Conservation (phyloP, 2,888 invertebrate species). For the Plusia festucae region DNA sequence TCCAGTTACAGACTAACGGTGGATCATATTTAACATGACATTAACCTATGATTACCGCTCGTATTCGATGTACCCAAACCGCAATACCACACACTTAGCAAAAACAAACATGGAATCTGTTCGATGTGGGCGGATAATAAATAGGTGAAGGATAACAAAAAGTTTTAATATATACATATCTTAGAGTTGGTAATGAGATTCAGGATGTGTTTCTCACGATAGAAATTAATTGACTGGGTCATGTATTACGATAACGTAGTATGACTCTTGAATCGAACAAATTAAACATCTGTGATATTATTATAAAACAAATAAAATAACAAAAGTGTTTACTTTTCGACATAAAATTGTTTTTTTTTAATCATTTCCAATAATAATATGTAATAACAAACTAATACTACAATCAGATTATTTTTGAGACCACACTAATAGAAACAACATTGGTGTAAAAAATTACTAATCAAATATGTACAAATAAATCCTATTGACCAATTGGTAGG, state of each 20-base stretch:
- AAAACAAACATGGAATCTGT: constrained; percentile 45
- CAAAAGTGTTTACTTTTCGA: too few relatives aligned
- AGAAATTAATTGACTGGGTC: background rate
- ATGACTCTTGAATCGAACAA: too few relatives aligned
- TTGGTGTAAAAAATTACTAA: too few relatives aligned
- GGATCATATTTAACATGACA: constrained; percentile 36
- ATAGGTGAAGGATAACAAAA: constrained; percentile 11
- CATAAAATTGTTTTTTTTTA: too few relatives aligned
- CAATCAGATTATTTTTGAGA: too few relatives aligned
- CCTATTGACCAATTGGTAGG: too few relatives aligned
- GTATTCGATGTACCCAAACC: constrained; percentile 39
- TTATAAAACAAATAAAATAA: too few relatives aligned
- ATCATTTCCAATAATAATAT: too few relatives aligned
- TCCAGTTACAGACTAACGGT: constrained; percentile 38
- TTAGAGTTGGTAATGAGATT: background rate
- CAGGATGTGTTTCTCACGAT: background rate
- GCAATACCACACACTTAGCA: constrained; percentile 31
- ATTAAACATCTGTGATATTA: too few relatives aligned
- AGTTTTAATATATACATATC: background rate
- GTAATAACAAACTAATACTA: too few relatives aligned
- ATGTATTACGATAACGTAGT: background rate
- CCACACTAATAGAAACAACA: too few relatives aligned
- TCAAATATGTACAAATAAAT: too few relatives aligned
- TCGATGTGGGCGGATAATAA: constrained; percentile 45
- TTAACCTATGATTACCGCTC: constrained; percentile 44